A percentile compares a stretch with the other conserved stretches of the same genome.
These are phyloP conservation scores for Belgica antarctica DNA, from an alignment of 2,888 invertebrate species.

Conservation along the genomic window DNA sequence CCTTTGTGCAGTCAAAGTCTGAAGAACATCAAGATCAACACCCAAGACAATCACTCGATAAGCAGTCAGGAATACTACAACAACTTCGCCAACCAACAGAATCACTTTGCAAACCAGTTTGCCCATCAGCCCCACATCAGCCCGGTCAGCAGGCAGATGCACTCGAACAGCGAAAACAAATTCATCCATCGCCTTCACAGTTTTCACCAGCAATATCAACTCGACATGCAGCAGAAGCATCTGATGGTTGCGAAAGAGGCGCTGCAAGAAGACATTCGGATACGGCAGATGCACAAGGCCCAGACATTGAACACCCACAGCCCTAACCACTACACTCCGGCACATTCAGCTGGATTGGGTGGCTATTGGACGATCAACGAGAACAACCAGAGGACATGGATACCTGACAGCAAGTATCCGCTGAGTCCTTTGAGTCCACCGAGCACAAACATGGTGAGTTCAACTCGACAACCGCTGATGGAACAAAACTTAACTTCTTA, in stretches of 20 bases:
- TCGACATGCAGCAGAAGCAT: background rate
- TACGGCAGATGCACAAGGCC: background rate
- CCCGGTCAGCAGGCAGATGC: background rate
- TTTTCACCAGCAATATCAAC: conserved; percentile 40
- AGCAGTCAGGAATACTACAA: conserved; percentile 11
- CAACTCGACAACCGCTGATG: background rate
- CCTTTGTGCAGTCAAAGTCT: conserved; percentile 38
- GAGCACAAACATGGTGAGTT: conserved; percentile 32
- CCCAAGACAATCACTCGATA: conserved; percentile 53
- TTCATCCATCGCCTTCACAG: conserved; percentile 38
- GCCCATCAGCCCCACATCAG: background rate
- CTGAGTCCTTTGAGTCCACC: conserved; percentile 38
- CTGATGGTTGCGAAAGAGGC: background rate
- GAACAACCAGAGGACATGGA: conserved; percentile 44
- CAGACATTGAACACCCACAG: conserved; percentile 8
- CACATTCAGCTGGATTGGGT: conserved; percentile 45
- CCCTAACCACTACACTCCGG: conserved; percentile 35
- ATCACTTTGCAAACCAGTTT: background rate
- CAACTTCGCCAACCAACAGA: background rate
- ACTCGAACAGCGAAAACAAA: conserved; percentile 35
- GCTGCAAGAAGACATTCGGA: conserved; percentile 4
- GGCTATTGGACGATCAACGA: conserved; percentile 47
- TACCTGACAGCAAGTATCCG: conserved; percentile 31
- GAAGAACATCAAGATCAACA: conserved; percentile 48
- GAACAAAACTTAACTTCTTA: background rate